Conservation (phyloP, 2,797 vertebrate genomes). For the Pipistrellus nathusii region DNA sequence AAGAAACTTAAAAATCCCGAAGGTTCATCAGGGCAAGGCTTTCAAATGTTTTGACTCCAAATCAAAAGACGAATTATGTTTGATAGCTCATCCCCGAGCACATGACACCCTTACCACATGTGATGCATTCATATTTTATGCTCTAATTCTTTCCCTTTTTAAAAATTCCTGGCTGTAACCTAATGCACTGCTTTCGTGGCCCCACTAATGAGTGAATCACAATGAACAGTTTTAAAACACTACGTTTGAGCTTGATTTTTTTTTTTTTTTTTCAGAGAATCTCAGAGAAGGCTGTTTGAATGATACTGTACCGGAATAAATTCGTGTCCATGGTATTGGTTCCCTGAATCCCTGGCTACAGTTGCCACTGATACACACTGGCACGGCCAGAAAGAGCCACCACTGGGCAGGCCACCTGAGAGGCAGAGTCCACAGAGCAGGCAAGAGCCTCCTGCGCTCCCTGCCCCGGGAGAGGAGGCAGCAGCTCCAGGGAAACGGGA, state of each 20-base stretch:
- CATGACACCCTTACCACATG: background rate
- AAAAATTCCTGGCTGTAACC: background rate
- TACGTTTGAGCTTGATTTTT: background rate
- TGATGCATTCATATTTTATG: background rate
- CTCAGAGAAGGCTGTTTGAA: background rate
- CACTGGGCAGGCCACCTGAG: background rate
- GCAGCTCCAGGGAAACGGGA: background rate
- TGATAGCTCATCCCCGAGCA: conserved; percentile 14
- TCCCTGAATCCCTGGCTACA: background rate
- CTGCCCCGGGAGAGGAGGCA: background rate
- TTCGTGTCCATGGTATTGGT: background rate
- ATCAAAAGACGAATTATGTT: background rate
- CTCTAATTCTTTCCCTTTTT: background rate
- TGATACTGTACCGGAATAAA: background rate
- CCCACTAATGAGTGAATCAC: background rate
- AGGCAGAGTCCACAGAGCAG: background rate
- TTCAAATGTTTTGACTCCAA: background rate
- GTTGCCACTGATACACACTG: background rate
- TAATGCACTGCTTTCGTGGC: background rate
- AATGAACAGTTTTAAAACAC: background rate
- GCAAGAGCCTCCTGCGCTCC: fast-evolving
- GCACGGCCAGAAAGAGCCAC: background rate
- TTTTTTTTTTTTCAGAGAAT: background rate
- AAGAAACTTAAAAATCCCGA: background rate
- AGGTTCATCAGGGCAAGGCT: conserved; percentile 13